phyloP scores from a whole-genome alignment of 2,113 vertebrate genomes.

The Aphelocoma coerulescens region DNA sequence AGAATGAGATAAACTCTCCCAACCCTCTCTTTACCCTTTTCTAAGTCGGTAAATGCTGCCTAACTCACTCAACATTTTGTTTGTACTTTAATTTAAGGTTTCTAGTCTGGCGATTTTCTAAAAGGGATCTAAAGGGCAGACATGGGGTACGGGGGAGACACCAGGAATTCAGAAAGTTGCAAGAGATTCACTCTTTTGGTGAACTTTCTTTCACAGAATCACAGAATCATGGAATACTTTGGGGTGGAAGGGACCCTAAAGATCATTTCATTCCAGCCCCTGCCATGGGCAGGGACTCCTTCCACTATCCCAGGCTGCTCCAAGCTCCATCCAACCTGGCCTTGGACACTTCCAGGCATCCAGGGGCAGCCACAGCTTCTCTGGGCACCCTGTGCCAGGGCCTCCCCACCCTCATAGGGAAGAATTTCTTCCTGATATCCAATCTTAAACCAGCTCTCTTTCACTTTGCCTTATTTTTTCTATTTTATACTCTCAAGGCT shows the following conservation, averaged over 20 bases:
- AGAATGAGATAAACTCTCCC: neutral
- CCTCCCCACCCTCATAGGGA: accelerated
- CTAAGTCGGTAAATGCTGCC: neutral
- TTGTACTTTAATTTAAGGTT: neutral
- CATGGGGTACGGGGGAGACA: accelerated
- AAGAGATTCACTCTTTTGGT: neutral
- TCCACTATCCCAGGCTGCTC: accelerated
- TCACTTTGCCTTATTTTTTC: neutral
- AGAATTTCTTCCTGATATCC: neutral
- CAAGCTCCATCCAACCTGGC: accelerated
- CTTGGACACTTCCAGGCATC: neutral
- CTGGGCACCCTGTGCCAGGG: neutral
- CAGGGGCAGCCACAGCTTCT: neutral
- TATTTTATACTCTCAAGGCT: neutral
- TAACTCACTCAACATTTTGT: neutral
- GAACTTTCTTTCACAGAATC: neutral
- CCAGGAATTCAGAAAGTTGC: neutral
- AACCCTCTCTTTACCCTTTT: neutral
- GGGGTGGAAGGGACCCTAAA: neutral
- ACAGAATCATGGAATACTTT: neutral
- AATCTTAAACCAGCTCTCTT: neutral
- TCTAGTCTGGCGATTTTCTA: neutral
- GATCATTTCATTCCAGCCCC: accelerated
- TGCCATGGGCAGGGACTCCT: neutral
- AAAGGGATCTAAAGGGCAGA: neutral